Percentiles rank a stretch among this genome's conserved stretches.
Conservation (phyloP, 2,797 vertebrate species). For the Alca torda region DNA sequence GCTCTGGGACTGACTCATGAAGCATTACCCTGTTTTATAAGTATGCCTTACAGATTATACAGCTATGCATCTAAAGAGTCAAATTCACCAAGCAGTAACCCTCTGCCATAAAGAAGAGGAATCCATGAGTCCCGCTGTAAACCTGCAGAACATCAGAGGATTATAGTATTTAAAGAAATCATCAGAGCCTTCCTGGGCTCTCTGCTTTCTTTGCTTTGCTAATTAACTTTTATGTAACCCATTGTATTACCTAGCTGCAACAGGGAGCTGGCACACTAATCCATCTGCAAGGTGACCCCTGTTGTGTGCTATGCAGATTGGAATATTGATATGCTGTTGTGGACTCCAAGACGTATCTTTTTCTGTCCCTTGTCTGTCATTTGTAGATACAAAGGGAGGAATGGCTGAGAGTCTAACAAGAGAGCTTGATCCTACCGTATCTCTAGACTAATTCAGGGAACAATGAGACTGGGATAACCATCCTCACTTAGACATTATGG, state of each 20-base stretch:
- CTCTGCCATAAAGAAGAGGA: not conserved
- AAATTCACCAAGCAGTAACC: not conserved
- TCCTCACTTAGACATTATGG: not conserved
- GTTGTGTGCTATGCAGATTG: slow-evolving; percentile 45
- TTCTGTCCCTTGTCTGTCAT: slow-evolving; percentile 48
- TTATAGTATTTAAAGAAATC: slow-evolving; percentile 53
- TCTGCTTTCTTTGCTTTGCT: slow-evolving; percentile 59
- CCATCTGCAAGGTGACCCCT: slow-evolving; percentile 64
- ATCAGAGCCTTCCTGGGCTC: slow-evolving; percentile 16
- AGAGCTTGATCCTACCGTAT: slow-evolving; percentile 7
- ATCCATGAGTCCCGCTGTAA: not conserved
- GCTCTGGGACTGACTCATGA: not conserved
- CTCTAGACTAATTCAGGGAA: slow-evolving; percentile 15
- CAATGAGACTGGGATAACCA: slow-evolving; percentile 36
- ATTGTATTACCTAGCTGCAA: slow-evolving; percentile 36
- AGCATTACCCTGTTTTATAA: not conserved
- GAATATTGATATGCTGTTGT: slow-evolving; percentile 53
- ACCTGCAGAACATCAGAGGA: slow-evolving; percentile 22
- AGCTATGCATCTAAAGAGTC: not conserved
- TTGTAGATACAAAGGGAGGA: slow-evolving; percentile 22
- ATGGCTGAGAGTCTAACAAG: slow-evolving; percentile 9
- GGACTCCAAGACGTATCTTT: slow-evolving; percentile 22
- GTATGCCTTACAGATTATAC: not conserved
- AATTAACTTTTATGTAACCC: slow-evolving; percentile 57
- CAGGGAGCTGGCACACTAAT: slow-evolving; percentile 40